Evolutionary conservation across 2,797 vertebrate species (phyloP).

Genomic region (Catamblyrhynchus diadema): DNA sequence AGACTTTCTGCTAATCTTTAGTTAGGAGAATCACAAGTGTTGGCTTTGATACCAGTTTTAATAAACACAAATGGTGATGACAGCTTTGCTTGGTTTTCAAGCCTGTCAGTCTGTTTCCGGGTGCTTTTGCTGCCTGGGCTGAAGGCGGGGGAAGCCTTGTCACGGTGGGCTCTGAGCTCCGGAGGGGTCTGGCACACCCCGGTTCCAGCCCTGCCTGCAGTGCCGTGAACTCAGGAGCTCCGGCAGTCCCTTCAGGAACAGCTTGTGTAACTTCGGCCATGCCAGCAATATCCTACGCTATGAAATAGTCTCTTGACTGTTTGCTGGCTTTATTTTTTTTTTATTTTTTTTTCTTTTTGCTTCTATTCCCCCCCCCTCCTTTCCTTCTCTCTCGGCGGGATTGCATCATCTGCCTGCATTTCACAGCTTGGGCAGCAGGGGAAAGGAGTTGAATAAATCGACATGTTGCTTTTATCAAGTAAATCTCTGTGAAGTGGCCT

Average conservation of each 20-base stretch:
- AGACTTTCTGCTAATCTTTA: constrained; percentile 28
- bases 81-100: constrained; percentile 14
- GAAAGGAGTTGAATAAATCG: constrained; percentile 46
- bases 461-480: constrained; percentile 43
- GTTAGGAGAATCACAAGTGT: constrained; percentile 21
- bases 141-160: background rate
- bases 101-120: background rate
- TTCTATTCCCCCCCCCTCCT: accelerated
- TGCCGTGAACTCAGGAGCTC: background rate
- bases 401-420: constrained; percentile 67
- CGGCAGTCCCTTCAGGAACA: background rate
- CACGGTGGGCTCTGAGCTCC: background rate
- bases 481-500: constrained; percentile 46
- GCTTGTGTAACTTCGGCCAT: background rate
- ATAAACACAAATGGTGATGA: constrained; percentile 7
- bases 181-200: background rate
- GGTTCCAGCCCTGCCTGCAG: background rate
- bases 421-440: constrained; percentile 33
- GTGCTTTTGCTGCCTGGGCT: background rate
- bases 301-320: background rate
- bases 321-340: background rate
- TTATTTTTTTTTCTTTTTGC: accelerated
- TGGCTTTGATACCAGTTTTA: constrained; percentile 45
- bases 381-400: background rate
- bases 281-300: background rate